Percentiles rank a stretch among this genome's conserved stretches.
Conservation (phyloP, 2,797 vertebrate species). For the Alfaro cultratus region DNA sequence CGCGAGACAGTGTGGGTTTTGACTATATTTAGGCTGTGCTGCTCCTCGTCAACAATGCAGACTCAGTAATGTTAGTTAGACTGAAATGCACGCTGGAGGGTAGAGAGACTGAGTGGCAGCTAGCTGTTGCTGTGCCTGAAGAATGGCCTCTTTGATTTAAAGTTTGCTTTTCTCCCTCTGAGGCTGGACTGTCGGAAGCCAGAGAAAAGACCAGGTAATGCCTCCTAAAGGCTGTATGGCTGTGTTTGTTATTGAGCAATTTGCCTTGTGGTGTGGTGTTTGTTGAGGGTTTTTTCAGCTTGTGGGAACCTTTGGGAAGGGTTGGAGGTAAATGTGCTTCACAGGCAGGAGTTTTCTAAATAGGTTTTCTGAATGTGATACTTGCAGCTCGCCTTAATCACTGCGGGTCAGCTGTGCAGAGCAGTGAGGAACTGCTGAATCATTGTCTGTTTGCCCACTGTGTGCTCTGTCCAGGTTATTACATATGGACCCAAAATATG, state of each 20-base stretch:
- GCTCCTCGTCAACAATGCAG: conserved; percentile 80
- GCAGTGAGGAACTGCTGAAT: conserved; percentile 13
- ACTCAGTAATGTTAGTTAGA: conserved; percentile 83
- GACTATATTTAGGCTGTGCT: conserved; percentile 91
- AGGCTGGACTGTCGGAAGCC: conserved; percentile 40
- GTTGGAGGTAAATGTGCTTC: background rate
- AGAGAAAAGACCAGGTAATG: conserved; percentile 55
- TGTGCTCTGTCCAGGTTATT: background rate
- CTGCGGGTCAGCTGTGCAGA: background rate
- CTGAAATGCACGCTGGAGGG: conserved; percentile 61
- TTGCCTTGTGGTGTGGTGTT: background rate
- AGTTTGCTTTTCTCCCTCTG: conserved; percentile 24
- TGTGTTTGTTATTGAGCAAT: conserved; percentile 44
- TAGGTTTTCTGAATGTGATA: background rate
- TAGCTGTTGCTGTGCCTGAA: conserved; percentile 37
- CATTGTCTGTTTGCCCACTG: background rate
- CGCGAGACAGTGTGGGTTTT: conserved; percentile 69
- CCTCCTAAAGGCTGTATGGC: conserved; percentile 22
- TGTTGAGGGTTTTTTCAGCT: background rate
- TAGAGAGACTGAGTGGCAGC: conserved; percentile 43
- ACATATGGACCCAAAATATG: background rate
- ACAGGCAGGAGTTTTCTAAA: conserved; percentile 7
- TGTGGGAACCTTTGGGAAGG: background rate
- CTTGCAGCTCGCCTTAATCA: conserved; percentile 3
- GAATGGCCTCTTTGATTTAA: conserved; percentile 52